phyloP scores from a whole-genome alignment of 2,888 invertebrate genomes.

The Amblyjoppa fuscipennis region DNA sequence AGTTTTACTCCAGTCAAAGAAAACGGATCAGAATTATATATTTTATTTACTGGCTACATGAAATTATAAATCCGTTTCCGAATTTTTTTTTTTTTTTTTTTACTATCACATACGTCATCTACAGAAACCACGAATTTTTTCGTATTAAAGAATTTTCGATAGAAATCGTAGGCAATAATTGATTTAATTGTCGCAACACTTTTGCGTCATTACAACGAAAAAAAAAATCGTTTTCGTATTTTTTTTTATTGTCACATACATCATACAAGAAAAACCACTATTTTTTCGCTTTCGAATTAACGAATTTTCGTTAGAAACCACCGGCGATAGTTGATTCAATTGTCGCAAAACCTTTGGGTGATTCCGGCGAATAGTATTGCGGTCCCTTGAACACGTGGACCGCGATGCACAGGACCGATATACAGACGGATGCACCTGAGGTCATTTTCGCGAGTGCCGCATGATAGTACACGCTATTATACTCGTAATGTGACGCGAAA shows the following conservation, averaged over 20 bases:
- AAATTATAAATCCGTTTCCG: neutral
- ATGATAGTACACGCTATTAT: constrained; percentile 33
- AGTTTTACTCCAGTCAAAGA: neutral
- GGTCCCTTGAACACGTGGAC: constrained; percentile 77
- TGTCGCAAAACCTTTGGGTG: constrained; percentile 56
- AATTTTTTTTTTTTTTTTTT: neutral
- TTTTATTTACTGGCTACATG: neutral
- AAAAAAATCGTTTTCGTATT: too few species aligned
- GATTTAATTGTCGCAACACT: too few species aligned
- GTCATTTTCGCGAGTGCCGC: constrained; percentile 71
- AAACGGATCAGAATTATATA: neutral
- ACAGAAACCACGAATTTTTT: neutral
- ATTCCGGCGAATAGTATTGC: constrained; percentile 52
- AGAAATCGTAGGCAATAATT: neutral
- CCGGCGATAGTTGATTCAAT: constrained; percentile 18
- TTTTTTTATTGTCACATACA: too few species aligned
- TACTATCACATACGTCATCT: too few species aligned
- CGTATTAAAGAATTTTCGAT: neutral
- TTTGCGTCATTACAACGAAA: too few species aligned
- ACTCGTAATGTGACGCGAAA: constrained; percentile 39
- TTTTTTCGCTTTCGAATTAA: neutral
- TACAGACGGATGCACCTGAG: constrained; percentile 80
- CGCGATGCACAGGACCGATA: constrained; percentile 80
- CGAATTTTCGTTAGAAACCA: neutral
- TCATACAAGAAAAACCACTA: neutral